Evolutionary conservation across 2,888 invertebrate species (phyloP).

Genomic region (Philhelius pedissequus): DNA sequence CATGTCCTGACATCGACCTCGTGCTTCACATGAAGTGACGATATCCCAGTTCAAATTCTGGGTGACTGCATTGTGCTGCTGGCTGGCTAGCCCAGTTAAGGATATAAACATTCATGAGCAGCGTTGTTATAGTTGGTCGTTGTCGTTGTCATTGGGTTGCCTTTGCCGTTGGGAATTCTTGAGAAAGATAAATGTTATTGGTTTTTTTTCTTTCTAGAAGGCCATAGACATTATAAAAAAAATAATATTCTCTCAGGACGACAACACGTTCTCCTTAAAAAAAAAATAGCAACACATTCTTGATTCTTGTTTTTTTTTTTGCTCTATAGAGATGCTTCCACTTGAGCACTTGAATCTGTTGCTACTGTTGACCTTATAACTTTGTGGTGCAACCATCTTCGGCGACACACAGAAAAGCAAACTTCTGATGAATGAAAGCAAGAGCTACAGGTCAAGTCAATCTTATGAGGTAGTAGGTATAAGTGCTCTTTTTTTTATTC

Average conservation of each 20-base stretch:
- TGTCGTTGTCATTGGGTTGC: conserved; percentile 10
- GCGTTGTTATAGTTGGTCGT: not conserved
- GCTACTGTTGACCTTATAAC: not conserved
- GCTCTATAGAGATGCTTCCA: not conserved
- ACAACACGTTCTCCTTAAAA: not conserved
- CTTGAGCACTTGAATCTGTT: not conserved
- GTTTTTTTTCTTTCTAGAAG: conserved; percentile 9
- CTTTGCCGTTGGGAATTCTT: conserved; percentile 31
- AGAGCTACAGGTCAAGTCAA: not conserved
- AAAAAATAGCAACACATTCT: not conserved
- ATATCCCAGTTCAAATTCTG: conserved; percentile 47
- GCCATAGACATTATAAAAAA: not conserved
- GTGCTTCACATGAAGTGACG: conserved; percentile 18
- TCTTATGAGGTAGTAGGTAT: too few species aligned
- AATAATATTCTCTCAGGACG: not conserved
- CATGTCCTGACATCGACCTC: conserved; percentile 23
- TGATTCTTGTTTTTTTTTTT: not conserved
- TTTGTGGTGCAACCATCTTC: not conserved
- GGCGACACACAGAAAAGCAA: not conserved
- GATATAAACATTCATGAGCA: conserved; percentile 58
- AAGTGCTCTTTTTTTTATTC: too few species aligned
- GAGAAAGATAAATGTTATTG: conserved; percentile 44
- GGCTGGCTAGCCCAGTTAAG: conserved; percentile 1
- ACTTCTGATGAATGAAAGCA: not conserved
- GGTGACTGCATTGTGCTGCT: conserved; percentile 40